A percentile compares a stretch with the other conserved stretches of the same genome.
These are phyloP conservation scores for Schizopygopsis pylzovi DNA, from an alignment of 2,797 vertebrate genomes.

Conservation along the genomic window DNA sequence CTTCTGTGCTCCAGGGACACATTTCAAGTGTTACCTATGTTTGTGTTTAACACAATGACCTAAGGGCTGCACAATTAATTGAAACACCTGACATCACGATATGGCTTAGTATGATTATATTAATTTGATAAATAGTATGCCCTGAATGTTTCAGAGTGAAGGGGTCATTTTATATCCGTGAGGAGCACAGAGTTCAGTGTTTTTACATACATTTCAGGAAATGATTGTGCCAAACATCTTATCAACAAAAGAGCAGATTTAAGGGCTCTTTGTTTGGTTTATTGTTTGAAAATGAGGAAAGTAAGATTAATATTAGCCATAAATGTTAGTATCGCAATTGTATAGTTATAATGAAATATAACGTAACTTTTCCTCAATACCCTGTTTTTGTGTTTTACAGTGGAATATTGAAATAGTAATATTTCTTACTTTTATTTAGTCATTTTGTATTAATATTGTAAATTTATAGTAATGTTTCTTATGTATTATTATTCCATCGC, in stretches of 20 bases:
- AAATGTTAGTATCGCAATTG: background rate
- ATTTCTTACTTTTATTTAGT: background rate
- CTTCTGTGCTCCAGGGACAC: no score
- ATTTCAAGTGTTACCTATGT: no score
- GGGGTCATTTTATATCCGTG: no score
- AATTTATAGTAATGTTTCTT: background rate
- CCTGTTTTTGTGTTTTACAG: background rate
- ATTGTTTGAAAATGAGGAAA: background rate
- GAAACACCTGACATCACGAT: background rate
- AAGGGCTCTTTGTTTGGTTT: background rate
- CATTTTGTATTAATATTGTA: background rate
- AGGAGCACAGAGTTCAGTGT: no score
- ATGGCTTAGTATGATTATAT: background rate
- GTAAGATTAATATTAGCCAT: background rate
- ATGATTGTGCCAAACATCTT: background rate
- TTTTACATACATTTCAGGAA: background rate
- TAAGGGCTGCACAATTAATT: background rate
- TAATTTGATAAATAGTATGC: background rate
- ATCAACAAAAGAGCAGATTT: background rate
- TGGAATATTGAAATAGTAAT: background rate
- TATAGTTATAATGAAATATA: background rate
- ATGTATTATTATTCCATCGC: no score
- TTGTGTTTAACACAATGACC: background rate
- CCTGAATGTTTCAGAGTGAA: background rate
- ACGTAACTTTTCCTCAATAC: background rate